Evolutionary conservation across 2,797 vertebrate species (phyloP).

Genomic region (Delichon dasypus): DNA sequence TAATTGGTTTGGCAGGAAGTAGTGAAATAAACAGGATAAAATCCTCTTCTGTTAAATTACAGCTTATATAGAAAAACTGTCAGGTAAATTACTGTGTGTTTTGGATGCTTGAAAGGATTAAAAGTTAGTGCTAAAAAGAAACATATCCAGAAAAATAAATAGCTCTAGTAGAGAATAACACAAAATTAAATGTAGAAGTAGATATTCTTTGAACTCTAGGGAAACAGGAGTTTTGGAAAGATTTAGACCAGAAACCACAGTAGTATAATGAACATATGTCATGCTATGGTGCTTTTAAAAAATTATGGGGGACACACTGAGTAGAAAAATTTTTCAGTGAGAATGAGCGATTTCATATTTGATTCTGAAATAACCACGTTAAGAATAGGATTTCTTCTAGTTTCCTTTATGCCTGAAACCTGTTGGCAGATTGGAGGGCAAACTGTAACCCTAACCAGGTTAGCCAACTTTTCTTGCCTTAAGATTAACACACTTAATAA

Average conservation of each 20-base stretch:
- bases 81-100: background rate
- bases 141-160: background rate
- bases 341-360: background rate
- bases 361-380: background rate
- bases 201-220: background rate
- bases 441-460: background rate
- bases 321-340: background rate
- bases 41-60: background rate
- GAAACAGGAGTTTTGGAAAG: background rate
- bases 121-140: background rate
- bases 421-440: background rate
- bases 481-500: background rate
- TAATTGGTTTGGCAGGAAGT: background rate
- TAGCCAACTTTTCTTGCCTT: conserved; percentile 4
- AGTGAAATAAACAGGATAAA: background rate
- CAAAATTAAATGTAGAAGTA: background rate
- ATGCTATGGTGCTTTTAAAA: background rate
- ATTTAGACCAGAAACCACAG: background rate
- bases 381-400: background rate
- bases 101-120: background rate
- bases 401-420: background rate
- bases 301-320: background rate
- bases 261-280: background rate
- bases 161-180: background rate
- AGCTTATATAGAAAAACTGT: background rate